Percentiles rank a stretch among this genome's conserved stretches.
phyloP scores from a whole-genome alignment of 2,797 vertebrate genomes.

The Muscicapa comitata region DNA sequence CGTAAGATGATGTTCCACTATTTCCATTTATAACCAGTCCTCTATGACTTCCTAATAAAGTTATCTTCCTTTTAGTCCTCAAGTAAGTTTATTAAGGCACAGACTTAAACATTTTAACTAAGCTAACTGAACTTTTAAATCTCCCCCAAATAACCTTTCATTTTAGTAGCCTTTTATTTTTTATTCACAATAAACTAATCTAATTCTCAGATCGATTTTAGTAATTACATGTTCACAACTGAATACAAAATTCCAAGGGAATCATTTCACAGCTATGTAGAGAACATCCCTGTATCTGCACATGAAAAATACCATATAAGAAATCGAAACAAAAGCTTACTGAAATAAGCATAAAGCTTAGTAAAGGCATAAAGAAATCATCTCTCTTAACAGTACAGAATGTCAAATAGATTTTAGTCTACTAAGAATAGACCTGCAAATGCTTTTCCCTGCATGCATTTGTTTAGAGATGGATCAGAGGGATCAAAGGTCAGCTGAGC shows the following conservation, averaged over 20 bases:
- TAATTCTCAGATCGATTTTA: neutral
- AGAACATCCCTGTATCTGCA: neutral
- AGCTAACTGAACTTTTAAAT: neutral
- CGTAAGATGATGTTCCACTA: neutral
- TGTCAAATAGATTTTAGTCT: neutral
- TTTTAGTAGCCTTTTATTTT: neutral
- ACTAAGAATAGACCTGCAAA: neutral
- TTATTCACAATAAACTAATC: neutral
- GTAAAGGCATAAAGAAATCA: neutral
- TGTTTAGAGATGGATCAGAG: neutral
- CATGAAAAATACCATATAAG: neutral
- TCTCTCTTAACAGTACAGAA: neutral
- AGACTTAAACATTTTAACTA: neutral
- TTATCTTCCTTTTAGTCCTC: neutral
- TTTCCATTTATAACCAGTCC: neutral
- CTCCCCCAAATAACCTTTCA: neutral
- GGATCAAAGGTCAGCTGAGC: neutral
- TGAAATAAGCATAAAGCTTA: neutral
- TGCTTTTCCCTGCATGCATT: neutral
- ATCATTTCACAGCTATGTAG: neutral
- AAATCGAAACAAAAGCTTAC: neutral
- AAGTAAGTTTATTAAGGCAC: neutral
- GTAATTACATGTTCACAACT: neutral
- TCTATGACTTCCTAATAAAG: neutral
- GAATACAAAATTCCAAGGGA: neutral